phyloP scores from a whole-genome alignment of 2,888 invertebrate genomes.

The Pantelozetes paolii region DNA sequence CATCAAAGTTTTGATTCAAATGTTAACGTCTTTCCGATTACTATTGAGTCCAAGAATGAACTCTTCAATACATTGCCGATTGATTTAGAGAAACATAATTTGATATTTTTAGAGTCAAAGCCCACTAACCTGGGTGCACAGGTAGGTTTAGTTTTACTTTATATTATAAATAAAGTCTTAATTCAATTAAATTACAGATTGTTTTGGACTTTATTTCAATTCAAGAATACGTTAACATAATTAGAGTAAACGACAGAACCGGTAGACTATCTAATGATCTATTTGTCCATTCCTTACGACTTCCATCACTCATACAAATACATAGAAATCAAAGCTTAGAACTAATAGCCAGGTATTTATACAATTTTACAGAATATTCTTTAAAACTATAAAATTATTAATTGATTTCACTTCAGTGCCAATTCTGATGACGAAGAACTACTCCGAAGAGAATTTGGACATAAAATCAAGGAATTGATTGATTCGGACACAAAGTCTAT shows the following conservation, averaged over 20 bases:
- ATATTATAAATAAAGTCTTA: neutral
- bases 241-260: conserved; percentile 17
- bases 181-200: conserved; percentile 3
- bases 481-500: neutral
- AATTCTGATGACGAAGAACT: conserved; percentile 6
- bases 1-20: neutral
- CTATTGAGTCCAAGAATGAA: conserved; percentile 13
- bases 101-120: conserved; percentile 28
- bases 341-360: conserved; percentile 13
- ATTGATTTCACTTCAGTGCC: neutral
- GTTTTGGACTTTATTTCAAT: neutral
- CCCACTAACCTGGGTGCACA: conserved; percentile 27
- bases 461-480: neutral
- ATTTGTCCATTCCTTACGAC: neutral
- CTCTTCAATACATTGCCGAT: neutral
- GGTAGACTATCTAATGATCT: neutral
- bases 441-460: conserved; percentile 11
- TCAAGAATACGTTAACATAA: neutral
- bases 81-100: conserved; percentile 17
- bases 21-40: conserved; percentile 15
- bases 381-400: neutral
- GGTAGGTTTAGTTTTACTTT: conserved; percentile 26
- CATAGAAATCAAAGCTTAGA: neutral
- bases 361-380: neutral
- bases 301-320: conserved; percentile 3